phyloP scores from a whole-genome alignment of 2,888 invertebrate species.

The Pollenia labialis region DNA sequence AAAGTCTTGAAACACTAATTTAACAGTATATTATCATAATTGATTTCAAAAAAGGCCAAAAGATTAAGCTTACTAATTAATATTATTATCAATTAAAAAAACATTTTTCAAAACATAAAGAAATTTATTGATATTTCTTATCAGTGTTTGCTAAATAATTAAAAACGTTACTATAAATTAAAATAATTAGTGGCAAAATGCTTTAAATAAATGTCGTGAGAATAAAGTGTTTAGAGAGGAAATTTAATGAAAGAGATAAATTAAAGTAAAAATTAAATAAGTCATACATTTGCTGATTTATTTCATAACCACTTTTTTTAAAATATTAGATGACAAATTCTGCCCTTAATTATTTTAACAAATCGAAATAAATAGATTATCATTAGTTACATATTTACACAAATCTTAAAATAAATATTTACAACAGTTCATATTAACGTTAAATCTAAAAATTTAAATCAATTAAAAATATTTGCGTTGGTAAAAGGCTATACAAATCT shows the following conservation, averaged over 20 bases:
- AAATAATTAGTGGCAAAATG: too few relatives aligned
- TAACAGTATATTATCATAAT: too few relatives aligned
- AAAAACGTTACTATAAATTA: too few relatives aligned
- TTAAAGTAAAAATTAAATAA: too few relatives aligned
- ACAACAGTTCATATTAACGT: background rate
- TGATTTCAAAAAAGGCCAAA: too few relatives aligned
- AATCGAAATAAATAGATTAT: background rate
- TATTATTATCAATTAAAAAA: conserved; percentile 12
- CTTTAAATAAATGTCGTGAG: too few relatives aligned
- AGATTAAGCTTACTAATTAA: conserved; percentile 16
- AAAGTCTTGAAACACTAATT: too few relatives aligned
- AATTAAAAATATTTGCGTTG: conserved; percentile 45
- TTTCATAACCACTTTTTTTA: too few relatives aligned
- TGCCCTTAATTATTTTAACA: background rate
- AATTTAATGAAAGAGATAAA: too few relatives aligned
- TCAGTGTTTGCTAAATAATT: background rate
- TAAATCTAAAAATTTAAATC: conserved; percentile 37
- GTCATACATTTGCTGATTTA: too few relatives aligned
- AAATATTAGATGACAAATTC: background rate
- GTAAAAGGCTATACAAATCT: conserved; percentile 2
- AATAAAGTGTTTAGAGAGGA: too few relatives aligned
- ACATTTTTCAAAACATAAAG: background rate
- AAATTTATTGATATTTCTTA: background rate
- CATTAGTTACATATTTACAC: background rate
- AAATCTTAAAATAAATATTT: background rate